Evolutionary conservation across 1,140 invertebrate genomes (phyloP).

Genomic region (Philotrypesis tridentata): DNA sequence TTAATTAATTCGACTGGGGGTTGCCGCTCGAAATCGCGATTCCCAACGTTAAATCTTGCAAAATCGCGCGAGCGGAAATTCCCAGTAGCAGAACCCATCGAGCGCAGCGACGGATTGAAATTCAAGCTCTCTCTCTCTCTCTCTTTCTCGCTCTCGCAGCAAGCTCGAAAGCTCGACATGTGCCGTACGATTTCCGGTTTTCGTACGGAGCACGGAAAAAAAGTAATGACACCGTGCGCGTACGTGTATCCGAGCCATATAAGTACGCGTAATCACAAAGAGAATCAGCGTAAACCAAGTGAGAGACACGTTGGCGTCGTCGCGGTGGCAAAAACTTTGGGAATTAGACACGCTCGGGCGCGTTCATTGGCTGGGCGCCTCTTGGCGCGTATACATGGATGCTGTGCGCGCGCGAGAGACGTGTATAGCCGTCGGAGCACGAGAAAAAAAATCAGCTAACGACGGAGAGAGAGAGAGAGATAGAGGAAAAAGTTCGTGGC

Average conservation of each 20-base stretch:
- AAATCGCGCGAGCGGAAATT: not conserved
- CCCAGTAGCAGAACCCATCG: too few relatives aligned
- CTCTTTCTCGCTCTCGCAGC: too few relatives aligned
- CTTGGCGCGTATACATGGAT: not conserved
- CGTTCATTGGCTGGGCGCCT: not conserved
- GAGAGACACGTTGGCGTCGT: not conserved
- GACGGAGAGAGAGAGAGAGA: constrained; percentile 64
- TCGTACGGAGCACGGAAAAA: too few relatives aligned
- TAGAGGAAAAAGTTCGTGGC: constrained; percentile 68
- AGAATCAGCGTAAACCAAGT: not conserved
- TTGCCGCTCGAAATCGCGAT: not conserved
- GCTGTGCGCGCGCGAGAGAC: not conserved
- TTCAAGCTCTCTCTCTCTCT: too few relatives aligned
- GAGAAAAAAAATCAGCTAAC: constrained; percentile 32
- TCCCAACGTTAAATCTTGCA: not conserved
- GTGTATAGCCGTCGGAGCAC: not conserved
- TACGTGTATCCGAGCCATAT: not conserved
- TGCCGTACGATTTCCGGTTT: too few relatives aligned
- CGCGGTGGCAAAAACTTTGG: constrained; percentile 4
- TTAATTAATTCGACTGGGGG: not conserved
- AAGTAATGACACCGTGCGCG: too few relatives aligned
- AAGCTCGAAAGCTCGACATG: too few relatives aligned
- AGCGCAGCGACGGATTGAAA: too few relatives aligned
- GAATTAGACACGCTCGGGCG: constrained; percentile 20
- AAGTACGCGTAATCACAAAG: not conserved